Evolutionary conservation across 2,113 vertebrate genomes (phyloP).

Genomic region (Arothron firmamentum): DNA sequence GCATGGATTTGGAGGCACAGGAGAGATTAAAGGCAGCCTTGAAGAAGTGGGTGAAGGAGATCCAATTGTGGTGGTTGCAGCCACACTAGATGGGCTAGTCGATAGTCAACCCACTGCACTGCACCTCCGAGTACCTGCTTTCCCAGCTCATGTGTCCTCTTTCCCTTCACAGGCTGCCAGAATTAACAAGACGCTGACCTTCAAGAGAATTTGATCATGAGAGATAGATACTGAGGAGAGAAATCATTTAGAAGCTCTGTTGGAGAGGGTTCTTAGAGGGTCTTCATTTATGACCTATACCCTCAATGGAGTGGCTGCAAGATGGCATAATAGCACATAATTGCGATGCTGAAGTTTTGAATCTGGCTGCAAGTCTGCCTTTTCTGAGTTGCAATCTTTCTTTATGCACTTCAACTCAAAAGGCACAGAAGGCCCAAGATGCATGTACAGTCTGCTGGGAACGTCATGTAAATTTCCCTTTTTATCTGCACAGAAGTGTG

Average conservation of each 20-base stretch:
- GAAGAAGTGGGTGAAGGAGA: conserved; percentile 76
- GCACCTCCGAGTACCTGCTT: conserved; percentile 36
- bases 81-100: conserved; percentile 50
- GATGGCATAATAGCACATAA: background rate
- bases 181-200: conserved; percentile 47
- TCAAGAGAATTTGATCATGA: conserved; percentile 41
- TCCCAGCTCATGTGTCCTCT: conserved; percentile 16
- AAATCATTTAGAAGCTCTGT: conserved; percentile 5
- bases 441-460: conserved; percentile 65
- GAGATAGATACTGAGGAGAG: conserved; percentile 8
- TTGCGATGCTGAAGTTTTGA: conserved; percentile 44
- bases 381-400: conserved; percentile 36
- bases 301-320: too few species aligned
- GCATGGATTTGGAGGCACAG: conserved; percentile 59
- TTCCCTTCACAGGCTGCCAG: conserved; percentile 3
- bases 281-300: too few species aligned
- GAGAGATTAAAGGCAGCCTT: conserved; percentile 77
- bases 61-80: conserved; percentile 62
- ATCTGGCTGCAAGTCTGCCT: conserved; percentile 33
- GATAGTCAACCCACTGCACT: conserved; percentile 61
- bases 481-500: conserved; percentile 52
- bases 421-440: conserved; percentile 61
- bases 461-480: conserved; percentile 58
- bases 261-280: too few species aligned
- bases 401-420: conserved; percentile 54